phyloP scores from a whole-genome alignment of 2,888 invertebrate genomes.

The Chelonus formosanus region DNA sequence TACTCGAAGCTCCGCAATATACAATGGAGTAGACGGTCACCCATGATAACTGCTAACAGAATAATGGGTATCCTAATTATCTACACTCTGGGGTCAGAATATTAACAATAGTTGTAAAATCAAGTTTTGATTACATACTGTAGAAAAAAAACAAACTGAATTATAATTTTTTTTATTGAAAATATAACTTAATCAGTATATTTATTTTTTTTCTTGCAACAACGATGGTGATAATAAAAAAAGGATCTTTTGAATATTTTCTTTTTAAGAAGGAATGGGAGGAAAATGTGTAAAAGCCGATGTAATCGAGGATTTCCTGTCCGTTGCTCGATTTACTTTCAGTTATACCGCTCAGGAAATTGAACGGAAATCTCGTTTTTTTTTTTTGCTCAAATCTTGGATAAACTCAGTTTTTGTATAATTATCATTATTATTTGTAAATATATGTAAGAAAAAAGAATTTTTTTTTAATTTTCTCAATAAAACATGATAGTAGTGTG shows the following conservation, averaged over 20 bases:
- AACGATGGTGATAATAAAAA: no score
- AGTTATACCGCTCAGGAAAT: constrained; percentile 10
- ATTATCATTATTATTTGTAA: neutral
- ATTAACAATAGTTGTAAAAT: constrained; percentile 55
- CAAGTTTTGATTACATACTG: constrained; percentile 40
- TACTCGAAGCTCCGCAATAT: no score
- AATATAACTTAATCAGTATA: neutral
- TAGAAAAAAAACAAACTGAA: no score
- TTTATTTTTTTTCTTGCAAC: neutral
- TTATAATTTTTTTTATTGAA: no score
- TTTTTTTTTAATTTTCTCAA: no score
- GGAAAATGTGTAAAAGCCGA: constrained; percentile 9
- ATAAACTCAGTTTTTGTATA: neutral
- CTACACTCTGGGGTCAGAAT: constrained; percentile 30
- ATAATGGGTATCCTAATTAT: constrained; percentile 56
- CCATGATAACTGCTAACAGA: constrained; percentile 59
- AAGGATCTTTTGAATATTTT: no score
- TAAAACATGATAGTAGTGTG: no score
- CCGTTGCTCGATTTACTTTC: constrained; percentile 19
- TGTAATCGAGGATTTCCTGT: constrained; percentile 29
- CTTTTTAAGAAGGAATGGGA: neutral
- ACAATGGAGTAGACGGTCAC: no score
- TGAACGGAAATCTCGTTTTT: constrained; percentile 10
- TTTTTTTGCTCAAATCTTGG: neutral
- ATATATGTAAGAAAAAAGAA: no score